These are phyloP conservation scores for Psittacula cyanocephala DNA, from an alignment of 2,113 vertebrate genomes.

Conservation along the genomic window DNA sequence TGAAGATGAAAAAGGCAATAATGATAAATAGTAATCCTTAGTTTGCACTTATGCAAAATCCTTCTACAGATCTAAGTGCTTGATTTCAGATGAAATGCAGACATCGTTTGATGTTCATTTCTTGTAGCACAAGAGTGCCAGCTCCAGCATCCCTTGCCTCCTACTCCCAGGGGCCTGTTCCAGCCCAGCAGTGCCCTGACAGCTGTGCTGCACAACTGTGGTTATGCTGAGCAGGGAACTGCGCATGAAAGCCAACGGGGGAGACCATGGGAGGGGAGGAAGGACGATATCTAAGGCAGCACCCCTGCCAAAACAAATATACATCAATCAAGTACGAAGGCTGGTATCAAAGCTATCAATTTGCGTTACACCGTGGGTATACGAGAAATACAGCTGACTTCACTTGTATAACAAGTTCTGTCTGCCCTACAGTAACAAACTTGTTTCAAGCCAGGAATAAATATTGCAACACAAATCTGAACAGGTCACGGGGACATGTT, in stretches of 20 bases:
- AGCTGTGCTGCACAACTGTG: background rate
- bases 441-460: constrained; percentile 14
- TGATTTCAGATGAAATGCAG: constrained; percentile 49
- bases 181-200: background rate
- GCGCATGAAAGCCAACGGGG: accelerated
- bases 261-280: background rate
- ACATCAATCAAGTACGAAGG: background rate
- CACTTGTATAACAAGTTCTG: background rate
- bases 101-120: constrained; percentile 17
- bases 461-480: constrained; percentile 32
- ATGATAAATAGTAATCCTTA: constrained; percentile 45
- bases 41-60: constrained; percentile 60
- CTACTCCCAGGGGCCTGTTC: background rate
- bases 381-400: background rate
- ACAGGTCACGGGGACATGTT: background rate
- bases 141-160: constrained; percentile 12
- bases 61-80: constrained; percentile 12
- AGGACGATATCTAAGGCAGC: background rate
- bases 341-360: constrained; percentile 41
- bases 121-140: background rate
- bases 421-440: constrained; percentile 44
- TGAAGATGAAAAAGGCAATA: constrained; percentile 51
- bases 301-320: background rate
- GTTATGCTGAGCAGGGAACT: background rate
- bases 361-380: background rate